phyloP scores from a whole-genome alignment of 1,140 invertebrate genomes.

The Drosophila hydei region DNA sequence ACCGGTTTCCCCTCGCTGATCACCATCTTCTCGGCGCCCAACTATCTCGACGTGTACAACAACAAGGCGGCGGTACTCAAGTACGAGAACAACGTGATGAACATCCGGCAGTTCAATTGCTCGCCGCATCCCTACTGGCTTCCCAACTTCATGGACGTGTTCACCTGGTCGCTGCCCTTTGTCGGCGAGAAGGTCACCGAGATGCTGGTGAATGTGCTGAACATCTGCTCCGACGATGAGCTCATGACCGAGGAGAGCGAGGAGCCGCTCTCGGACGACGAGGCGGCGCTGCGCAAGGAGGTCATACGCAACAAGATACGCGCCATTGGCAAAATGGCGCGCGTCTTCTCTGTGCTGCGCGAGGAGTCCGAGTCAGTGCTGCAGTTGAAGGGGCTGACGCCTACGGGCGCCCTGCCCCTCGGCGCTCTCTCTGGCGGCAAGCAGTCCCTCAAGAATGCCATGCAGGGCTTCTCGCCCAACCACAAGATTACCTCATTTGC shows the following conservation, averaged over 20 bases:
- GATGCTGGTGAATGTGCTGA: constrained; percentile 99
- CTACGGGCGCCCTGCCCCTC: constrained; percentile 97
- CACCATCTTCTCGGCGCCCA: constrained; percentile 99
- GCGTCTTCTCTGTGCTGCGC: constrained; percentile 86
- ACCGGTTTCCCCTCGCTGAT: constrained; percentile 99
- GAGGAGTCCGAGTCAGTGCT: constrained; percentile 99
- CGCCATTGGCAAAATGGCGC: constrained; percentile 99
- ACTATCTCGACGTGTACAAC: constrained; percentile 99
- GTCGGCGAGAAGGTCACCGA: constrained; percentile 99
- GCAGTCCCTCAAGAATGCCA: constrained; percentile 97
- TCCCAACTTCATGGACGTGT: constrained; percentile 99
- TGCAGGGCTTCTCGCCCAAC: constrained; percentile 99
- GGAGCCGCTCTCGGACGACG: constrained; percentile 85
- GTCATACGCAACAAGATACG: constrained; percentile 99
- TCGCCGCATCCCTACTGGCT: constrained; percentile 99
- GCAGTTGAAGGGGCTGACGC: constrained; percentile 99
- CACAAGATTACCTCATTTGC: constrained; percentile 99
- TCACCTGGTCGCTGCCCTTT: constrained; percentile 99
- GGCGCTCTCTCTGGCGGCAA: constrained; percentile 99
- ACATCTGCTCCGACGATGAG: constrained; percentile 99
- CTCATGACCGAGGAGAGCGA: constrained; percentile 98
- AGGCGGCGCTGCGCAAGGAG: constrained; percentile 98
- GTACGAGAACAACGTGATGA: constrained; percentile 99
- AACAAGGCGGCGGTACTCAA: constrained; percentile 99
- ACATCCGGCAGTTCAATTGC: constrained; percentile 99